Evolutionary conservation across 2,797 vertebrate genomes (phyloP).

Genomic region (Synaphobranchus kaupii): DNA sequence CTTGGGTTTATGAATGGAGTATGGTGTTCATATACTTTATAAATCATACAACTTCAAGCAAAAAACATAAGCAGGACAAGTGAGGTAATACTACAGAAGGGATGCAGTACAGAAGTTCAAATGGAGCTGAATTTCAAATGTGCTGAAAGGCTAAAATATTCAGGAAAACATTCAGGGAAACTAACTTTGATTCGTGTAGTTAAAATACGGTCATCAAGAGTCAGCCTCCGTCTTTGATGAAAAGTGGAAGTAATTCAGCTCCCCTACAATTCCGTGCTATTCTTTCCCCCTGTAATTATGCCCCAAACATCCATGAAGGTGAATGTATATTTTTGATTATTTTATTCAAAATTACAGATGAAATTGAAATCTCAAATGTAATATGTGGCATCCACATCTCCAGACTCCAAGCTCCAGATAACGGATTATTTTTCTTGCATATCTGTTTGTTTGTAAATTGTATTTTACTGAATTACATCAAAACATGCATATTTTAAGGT

Average conservation of each 20-base stretch:
- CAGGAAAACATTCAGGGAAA: background rate
- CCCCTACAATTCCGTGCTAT: background rate
- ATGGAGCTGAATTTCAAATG: background rate
- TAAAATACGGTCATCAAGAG: background rate
- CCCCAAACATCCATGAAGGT: background rate
- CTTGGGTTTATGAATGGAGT: background rate
- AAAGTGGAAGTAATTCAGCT: background rate
- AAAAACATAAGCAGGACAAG: background rate
- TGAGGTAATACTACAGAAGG: background rate
- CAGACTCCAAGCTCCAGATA: background rate
- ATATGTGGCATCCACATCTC: background rate
- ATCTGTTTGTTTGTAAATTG: background rate
- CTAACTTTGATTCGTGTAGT: background rate
- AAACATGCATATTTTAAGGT: background rate
- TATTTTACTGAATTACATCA: background rate
- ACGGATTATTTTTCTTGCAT: background rate
- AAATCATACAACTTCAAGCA: background rate
- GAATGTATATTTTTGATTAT: background rate
- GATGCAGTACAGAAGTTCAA: background rate
- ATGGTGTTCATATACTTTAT: background rate
- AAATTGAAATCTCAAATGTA: background rate
- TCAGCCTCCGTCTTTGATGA: background rate
- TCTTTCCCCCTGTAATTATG: background rate
- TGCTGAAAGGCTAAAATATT: background rate
- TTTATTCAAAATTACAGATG: background rate